phyloP scores from a whole-genome alignment of 2,113 vertebrate genomes.

The Peromyscus leucopus region DNA sequence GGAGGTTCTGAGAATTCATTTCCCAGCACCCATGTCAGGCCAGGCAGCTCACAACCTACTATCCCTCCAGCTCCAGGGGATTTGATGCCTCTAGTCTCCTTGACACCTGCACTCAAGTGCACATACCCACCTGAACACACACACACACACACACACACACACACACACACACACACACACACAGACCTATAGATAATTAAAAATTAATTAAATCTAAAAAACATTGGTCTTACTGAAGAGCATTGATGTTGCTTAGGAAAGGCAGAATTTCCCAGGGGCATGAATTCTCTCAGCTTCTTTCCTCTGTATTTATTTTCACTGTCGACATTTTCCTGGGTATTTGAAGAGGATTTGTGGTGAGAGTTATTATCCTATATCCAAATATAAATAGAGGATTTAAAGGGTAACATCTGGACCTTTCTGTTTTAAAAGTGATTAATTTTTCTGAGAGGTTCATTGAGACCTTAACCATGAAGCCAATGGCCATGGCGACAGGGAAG shows the following conservation, averaged over 20 bases:
- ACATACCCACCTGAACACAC: not conserved
- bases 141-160: not conserved
- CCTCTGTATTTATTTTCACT: not conserved
- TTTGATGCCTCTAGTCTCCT: not conserved
- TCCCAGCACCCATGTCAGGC: not conserved
- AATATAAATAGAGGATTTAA: slow-evolving; percentile 18
- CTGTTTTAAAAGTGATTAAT: not conserved
- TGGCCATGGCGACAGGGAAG: not conserved
- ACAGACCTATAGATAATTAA: not conserved
- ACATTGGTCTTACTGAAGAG: not conserved
- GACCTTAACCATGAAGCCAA: not conserved
- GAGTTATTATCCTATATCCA: not conserved
- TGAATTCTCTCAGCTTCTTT: not conserved
- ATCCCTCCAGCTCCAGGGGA: not conserved
- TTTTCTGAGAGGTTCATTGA: not conserved
- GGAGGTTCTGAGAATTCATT: not conserved
- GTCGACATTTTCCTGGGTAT: not conserved
- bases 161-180: not conserved
- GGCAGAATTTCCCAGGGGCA: not conserved
- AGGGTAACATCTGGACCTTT: not conserved
- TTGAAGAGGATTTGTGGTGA: slow-evolving; percentile 1
- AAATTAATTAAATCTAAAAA: not conserved
- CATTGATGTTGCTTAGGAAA: not conserved
- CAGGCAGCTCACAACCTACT: not conserved
- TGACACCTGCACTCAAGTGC: not conserved